Conservation (phyloP, 2,797 vertebrate genomes). For the Poeciliopsis infans region DNA sequence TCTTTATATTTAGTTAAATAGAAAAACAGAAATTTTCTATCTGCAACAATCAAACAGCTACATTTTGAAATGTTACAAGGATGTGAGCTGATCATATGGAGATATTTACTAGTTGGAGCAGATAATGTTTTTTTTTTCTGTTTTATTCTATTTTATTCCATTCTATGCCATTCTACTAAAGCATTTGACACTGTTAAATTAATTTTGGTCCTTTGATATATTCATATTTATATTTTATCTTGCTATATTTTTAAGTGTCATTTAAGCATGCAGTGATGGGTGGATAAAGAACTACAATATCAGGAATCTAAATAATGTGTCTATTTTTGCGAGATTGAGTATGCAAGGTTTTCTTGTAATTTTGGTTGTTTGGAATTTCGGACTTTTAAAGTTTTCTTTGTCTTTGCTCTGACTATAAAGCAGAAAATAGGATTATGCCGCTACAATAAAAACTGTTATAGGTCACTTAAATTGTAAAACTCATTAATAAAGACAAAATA, state of each 20-base stretch:
- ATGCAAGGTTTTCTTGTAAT: background rate
- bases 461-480: background rate
- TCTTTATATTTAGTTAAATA: background rate
- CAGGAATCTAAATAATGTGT: background rate
- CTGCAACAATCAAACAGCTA: background rate
- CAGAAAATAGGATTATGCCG: background rate
- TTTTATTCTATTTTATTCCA: no score
- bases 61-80: background rate
- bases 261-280: background rate
- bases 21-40: background rate
- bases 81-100: background rate
- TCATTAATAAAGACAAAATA: background rate
- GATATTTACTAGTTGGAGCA: background rate
- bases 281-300: background rate
- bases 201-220: background rate
- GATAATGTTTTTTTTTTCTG: background rate
- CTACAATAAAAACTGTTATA: background rate
- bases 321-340: background rate
- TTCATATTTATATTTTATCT: background rate
- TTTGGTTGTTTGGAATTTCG: background rate
- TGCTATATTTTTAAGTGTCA: background rate
- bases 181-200: background rate
- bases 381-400: background rate
- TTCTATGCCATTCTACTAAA: background rate
- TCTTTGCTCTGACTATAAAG: background rate